A percentile compares a stretch with the other conserved stretches of the same genome.
phyloP scores from a whole-genome alignment of 2,797 vertebrate species.

The Chloroceryle amazona region DNA sequence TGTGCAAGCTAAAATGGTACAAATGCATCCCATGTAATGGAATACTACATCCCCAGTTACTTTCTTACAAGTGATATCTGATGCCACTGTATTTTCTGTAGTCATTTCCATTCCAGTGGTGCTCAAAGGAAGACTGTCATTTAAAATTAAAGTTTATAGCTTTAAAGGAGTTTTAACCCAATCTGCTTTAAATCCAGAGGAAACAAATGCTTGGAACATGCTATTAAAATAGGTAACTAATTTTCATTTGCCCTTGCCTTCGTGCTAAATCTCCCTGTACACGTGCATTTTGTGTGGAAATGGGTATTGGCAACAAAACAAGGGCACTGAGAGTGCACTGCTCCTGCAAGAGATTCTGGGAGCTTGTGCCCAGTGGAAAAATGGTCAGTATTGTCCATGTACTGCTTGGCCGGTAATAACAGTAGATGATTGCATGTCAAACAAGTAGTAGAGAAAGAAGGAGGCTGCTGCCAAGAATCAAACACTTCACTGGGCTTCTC shows the following conservation, averaged over 20 bases:
- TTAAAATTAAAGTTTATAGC: slow-evolving; percentile 78
- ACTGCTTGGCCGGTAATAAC: background rate
- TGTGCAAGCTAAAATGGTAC: slow-evolving; percentile 88
- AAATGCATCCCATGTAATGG: slow-evolving; percentile 86
- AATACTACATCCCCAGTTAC: slow-evolving; percentile 88
- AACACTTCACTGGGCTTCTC: background rate
- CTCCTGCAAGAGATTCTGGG: background rate
- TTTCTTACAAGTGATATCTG: slow-evolving; percentile 87
- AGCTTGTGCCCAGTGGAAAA: background rate
- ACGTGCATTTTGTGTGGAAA: background rate
- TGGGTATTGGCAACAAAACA: background rate
- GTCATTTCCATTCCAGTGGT: slow-evolving; percentile 71
- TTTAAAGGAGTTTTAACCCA: slow-evolving; percentile 64
- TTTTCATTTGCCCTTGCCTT: background rate
- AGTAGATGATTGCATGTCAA: background rate
- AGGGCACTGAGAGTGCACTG: background rate
- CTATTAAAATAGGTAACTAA: background rate
- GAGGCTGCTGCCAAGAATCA: background rate
- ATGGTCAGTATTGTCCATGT: background rate
- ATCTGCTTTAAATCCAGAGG: slow-evolving; percentile 76
- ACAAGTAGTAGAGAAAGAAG: background rate
- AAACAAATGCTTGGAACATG: slow-evolving; percentile 48
- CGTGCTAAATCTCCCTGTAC: background rate
- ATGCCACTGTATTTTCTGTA: slow-evolving; percentile 74
- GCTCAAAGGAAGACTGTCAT: slow-evolving; percentile 77